Conservation (phyloP, 1,140 invertebrate species). For the Muscidifurax raptorellus region DNA sequence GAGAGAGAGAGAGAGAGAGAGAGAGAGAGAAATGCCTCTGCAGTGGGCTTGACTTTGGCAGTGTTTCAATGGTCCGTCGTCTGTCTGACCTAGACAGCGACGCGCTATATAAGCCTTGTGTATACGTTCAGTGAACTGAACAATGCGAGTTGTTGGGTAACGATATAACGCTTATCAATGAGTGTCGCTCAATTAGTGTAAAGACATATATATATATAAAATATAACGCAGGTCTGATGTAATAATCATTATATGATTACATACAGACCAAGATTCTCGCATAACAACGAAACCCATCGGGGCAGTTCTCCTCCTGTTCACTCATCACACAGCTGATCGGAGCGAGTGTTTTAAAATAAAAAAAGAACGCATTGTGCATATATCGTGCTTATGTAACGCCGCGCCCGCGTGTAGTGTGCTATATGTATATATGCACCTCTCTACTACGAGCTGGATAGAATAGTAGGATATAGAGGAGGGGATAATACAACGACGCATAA, state of each 20-base stretch:
- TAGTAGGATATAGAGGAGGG: not conserved
- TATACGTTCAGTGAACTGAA: not conserved
- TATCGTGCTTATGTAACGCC: not conserved
- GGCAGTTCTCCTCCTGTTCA: too few relatives aligned
- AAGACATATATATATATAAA: too few relatives aligned
- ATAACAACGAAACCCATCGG: not conserved
- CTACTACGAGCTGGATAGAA: too few relatives aligned
- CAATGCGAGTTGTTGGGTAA: not conserved
- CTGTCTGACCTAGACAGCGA: not conserved
- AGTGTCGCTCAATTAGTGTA: not conserved
- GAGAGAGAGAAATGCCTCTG: not conserved
- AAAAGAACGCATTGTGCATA: not conserved
- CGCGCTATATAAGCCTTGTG: too few relatives aligned
- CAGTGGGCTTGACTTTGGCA: not conserved
- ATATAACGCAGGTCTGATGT: not conserved
- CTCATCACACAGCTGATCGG: not conserved
- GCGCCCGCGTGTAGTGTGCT: too few relatives aligned
- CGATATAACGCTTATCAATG: not conserved
- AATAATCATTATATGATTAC: not conserved
- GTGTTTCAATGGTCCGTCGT: not conserved
- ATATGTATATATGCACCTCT: too few relatives aligned
- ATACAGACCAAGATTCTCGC: not conserved
- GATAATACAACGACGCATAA: not conserved
- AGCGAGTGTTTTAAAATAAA: not conserved
- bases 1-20: constrained; percentile 2